Evolutionary conservation across 2,113 vertebrate genomes (phyloP), one percentile per base, ranked within the genome.

Genomic region (Lasiurus cinereus): DNA sequence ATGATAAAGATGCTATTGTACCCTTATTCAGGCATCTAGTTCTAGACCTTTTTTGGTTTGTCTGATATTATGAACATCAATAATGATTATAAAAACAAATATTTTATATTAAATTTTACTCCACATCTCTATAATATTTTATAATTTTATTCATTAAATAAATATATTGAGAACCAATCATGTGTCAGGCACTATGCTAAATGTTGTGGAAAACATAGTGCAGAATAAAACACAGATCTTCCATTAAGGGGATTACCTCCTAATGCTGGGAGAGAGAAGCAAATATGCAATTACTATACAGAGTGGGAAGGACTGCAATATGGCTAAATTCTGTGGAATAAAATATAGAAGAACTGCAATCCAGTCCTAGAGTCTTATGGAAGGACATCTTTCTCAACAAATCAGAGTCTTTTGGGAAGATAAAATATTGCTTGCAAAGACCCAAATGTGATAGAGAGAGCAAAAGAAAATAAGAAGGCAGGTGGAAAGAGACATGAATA

Each of bases 1-100:
- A 90, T 88, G 29, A 73, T 73, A 83, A 92, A 88, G 14, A 97
- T 91, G 29, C 21, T 50, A 91, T 94, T 95, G 82, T 73, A 56
- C 8, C 18, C 92, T 95, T 97, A 91, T 92, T 88, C 74, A 10
- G 46, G 18, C 86, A 83, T 89, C 89, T 96, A 78, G 3, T 86
- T 96, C 62, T 79, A 88, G 39, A 48, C 22, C 14, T 9, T 48
- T 88, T 96, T 79, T 90, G 62, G 72, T 82, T 91, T 85, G 76
- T 79, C 7, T 11, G 74, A 95, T 59, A 88, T 64, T 88, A 85
- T 64, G 11, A 82, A 64, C 31, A 27, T 72, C 73, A 91, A 90
- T 77, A 36, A 56, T 74, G 6, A 88, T 91, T 62, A 78, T 69
- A 73, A 69, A 86, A 67, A 74, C 33, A 59, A 80, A 77, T 56